phyloP scores from a whole-genome alignment of 2,797 vertebrate genomes.

The Xenentodon cancila region DNA sequence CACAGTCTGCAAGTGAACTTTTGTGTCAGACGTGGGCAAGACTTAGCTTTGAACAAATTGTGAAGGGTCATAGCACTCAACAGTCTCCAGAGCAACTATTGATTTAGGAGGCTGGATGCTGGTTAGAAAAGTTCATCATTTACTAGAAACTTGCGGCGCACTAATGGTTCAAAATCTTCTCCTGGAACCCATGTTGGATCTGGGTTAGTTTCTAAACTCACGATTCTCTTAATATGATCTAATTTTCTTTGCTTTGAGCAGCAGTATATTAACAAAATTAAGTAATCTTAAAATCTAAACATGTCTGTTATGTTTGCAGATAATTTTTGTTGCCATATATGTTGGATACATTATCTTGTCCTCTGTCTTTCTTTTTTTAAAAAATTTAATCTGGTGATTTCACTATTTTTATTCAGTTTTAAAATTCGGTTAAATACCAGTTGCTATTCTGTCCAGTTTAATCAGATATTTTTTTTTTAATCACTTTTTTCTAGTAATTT shows the following conservation, averaged over 20 bases:
- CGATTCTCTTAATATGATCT: neutral
- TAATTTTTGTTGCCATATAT: slow-evolving; percentile 11
- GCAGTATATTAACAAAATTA: neutral
- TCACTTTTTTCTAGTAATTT: slow-evolving; percentile 9
- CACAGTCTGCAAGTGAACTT: slow-evolving; percentile 42
- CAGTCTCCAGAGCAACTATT: slow-evolving; percentile 75
- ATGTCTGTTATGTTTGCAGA: slow-evolving; percentile 5
- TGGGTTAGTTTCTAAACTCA: slow-evolving; percentile 3
- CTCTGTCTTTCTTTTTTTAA: slow-evolving; percentile 10
- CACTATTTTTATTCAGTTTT: slow-evolving; percentile 6
- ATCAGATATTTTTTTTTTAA: neutral
- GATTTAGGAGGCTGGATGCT: slow-evolving; percentile 66
- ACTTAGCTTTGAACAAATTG: slow-evolving; percentile 62
- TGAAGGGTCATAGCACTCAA: slow-evolving; percentile 58
- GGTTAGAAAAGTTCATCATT: slow-evolving; percentile 78
- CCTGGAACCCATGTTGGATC: slow-evolving; percentile 25
- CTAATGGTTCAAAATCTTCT: slow-evolving; percentile 39
- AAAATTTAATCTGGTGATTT: slow-evolving; percentile 11
- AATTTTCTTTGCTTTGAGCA: neutral
- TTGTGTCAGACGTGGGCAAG: slow-evolving; percentile 44
- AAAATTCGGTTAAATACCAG: slow-evolving; percentile 25
- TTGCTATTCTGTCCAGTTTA: slow-evolving; percentile 25
- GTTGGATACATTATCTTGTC: too few relatives aligned
- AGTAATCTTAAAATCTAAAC: slow-evolving; percentile 16
- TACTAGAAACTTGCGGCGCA: slow-evolving; percentile 59